Base-by-base conservation (phyloP, 1,140 invertebrate species). In the Drosophila mayri region DNA sequence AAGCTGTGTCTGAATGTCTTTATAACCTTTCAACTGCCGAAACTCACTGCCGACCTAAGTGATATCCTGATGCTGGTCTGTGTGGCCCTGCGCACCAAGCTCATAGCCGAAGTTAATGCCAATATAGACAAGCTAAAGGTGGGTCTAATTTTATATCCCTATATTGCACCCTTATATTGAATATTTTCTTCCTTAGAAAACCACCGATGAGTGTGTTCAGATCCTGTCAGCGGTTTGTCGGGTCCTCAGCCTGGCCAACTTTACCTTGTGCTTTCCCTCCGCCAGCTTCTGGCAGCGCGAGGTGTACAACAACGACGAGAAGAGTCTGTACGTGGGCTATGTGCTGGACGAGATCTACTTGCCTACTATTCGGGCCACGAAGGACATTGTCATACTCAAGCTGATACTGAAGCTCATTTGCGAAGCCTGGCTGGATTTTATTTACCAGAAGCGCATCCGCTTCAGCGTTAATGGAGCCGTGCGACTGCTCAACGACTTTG, bases 381-480 rank as follows among this genome's bases (percentile, higher is more conserved):
- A 95, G 52, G 96, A 97, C 82, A 94, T 95, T 46, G 93, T 94
- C 18, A 95, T 96, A 10, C 94, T 95, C 2, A 96, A 96, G 79
- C 96, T 97, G 93, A 94, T 97, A 37, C 91, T 97, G 4, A 95
- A 95, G 86, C 95, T 97, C 40, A 96, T 97, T 93, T 97, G 96
- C 84, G 96, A 97, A 90, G 95, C 96, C 1, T 97, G 96, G 96
- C 92, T 97, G 35, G 96, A 97, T 92, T 96, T 97, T 63, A 97
- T 97, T 65, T 97, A 96, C 88, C 94, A 95, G 37, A 95, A 96
- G 72, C 95, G 95, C 92, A 96, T 97, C 41, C 96, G 96, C 93
- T 97, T 97, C 85, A 91, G 85, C 28, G 74, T 90, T 0, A 81
- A 88, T 57, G 93, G 93, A 7, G 93, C 94, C 0, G 90, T 95